Conservation (phyloP, 2,113 vertebrate species). For the Eubucco bourcierii region DNA sequence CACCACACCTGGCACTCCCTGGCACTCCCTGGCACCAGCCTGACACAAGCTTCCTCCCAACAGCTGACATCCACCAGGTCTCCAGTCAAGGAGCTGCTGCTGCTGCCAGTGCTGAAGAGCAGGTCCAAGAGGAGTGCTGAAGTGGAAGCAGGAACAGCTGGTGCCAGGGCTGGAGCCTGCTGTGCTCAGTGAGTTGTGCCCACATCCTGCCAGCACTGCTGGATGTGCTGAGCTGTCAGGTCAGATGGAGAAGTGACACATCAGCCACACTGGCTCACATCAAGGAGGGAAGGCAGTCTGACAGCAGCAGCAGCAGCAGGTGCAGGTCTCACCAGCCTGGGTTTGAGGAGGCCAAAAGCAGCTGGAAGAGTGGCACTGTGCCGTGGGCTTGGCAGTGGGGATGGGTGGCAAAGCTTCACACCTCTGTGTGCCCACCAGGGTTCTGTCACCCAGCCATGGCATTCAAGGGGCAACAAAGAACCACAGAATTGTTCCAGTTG, state of each 20-base stretch:
- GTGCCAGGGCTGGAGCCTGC: fast-evolving
- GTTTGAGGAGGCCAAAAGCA: neutral
- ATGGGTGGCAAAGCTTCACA: neutral
- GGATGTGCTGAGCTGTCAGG: neutral
- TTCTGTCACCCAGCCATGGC: neutral
- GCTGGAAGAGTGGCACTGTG: too few species aligned
- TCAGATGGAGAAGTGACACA: fast-evolving
- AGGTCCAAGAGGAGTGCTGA: too few species aligned
- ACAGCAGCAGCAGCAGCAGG: neutral
- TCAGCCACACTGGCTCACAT: neutral
- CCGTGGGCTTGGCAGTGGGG: too few species aligned
- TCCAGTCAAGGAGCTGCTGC: neutral
- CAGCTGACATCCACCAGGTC: neutral
- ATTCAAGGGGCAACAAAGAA: neutral
- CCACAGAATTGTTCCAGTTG: too few species aligned
- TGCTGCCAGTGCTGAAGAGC: neutral
- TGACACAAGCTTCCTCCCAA: neutral
- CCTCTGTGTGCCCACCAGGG: too few species aligned
- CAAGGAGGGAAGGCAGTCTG: fast-evolving
- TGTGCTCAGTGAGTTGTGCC: fast-evolving
- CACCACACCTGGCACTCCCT: neutral
- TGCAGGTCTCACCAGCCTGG: neutral
- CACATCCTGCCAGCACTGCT: neutral
- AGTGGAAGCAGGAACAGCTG: slow-evolving; percentile 5
- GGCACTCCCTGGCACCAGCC: neutral